Evolutionary conservation across 2,888 invertebrate species (phyloP).

Genomic region (Invenusta paracnida): DNA sequence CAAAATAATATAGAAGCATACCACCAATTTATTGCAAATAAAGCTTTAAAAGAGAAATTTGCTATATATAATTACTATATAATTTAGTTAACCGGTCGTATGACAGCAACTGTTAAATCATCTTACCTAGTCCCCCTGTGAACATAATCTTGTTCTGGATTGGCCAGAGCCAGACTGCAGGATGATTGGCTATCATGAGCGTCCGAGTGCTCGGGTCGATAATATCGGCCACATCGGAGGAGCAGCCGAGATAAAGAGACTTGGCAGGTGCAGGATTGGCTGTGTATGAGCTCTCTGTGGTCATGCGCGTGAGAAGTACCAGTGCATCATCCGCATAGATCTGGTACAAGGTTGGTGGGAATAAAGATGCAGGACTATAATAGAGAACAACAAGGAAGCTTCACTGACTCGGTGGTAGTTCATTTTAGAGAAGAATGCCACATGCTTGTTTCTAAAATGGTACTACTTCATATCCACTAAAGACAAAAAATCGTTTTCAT

Average conservation of each 20-base stretch:
- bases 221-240: not conserved
- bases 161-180: slow-evolving; percentile 33
- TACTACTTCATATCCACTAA: too few species aligned
- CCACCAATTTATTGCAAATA: too few species aligned
- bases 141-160: slow-evolving; percentile 19
- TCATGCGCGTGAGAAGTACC: not conserved
- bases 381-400: too few species aligned
- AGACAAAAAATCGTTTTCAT: too few species aligned
- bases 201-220: not conserved
- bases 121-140: slow-evolving; percentile 17
- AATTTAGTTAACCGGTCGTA: too few species aligned
- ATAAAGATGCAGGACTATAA: not conserved
- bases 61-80: too few species aligned
- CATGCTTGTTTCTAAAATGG: too few species aligned
- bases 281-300: not conserved
- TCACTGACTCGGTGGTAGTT: too few species aligned
- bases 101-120: not conserved
- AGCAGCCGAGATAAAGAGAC: slow-evolving; percentile 2
- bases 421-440: too few species aligned
- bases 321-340: not conserved
- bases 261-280: not conserved
- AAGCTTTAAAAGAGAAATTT: too few species aligned
- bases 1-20: too few species aligned
- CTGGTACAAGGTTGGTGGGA: too few species aligned
- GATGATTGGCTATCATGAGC: not conserved